Conservation (phyloP, 1,140 invertebrate genomes). For the Dreissena rostriformis region DNA sequence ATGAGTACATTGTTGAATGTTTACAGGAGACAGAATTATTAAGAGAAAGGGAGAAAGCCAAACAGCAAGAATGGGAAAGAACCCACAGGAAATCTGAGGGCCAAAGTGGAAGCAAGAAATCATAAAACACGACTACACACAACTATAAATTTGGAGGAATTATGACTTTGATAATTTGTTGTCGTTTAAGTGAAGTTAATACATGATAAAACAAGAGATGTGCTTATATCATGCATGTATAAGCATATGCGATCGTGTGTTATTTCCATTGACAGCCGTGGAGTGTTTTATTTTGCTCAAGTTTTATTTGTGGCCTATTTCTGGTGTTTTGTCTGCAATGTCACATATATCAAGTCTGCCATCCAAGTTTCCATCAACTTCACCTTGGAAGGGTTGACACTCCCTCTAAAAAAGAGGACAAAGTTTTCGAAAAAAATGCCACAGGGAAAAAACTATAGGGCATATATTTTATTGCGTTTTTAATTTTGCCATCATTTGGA, state of each 20-base stretch:
- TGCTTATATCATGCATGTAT: not conserved
- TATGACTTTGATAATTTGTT: not conserved
- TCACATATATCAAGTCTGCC: too few relatives aligned
- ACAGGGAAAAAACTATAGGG: too few relatives aligned
- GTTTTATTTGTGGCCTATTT: too few relatives aligned
- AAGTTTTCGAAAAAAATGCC: too few relatives aligned
- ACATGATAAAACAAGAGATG: not conserved
- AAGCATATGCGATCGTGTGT: not conserved
- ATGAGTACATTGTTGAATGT: not conserved
- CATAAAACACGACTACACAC: not conserved
- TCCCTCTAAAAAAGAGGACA: too few relatives aligned
- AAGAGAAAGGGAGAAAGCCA: constrained; percentile 69
- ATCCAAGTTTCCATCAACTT: too few relatives aligned
- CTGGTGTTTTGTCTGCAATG: too few relatives aligned
- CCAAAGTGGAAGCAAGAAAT: not conserved
- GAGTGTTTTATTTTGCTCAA: too few relatives aligned
- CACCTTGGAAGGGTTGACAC: too few relatives aligned
- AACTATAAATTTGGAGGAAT: too few relatives aligned
- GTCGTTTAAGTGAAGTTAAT: not conserved
- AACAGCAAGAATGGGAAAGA: constrained; percentile 69
- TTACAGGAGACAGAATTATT: constrained; percentile 68
- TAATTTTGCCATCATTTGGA: too few relatives aligned
- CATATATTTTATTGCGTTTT: too few relatives aligned
- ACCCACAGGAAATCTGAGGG: constrained; percentile 50
- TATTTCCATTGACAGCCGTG: not conserved